These are phyloP conservation scores for Heterochromis multidens DNA, from an alignment of 2,113 vertebrate species.

Conservation along the genomic window DNA sequence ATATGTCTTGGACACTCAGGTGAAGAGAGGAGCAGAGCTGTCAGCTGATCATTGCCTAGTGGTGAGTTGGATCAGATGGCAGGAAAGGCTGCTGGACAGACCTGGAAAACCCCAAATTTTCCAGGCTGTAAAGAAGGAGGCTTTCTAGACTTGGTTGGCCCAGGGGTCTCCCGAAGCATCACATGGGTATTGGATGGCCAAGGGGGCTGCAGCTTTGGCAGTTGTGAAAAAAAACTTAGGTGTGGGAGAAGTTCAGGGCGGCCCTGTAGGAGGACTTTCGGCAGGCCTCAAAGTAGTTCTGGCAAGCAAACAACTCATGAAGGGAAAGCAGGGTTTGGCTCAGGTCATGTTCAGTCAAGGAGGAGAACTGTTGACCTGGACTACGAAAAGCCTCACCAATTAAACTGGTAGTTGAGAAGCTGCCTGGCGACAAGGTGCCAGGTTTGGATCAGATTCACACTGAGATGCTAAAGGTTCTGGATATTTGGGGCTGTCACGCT, in stretches of 20 bases:
- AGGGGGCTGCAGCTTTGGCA: neutral
- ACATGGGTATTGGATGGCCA: neutral
- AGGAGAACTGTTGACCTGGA: neutral
- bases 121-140: neutral
- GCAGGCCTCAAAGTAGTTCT: neutral
- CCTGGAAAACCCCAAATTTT: too few relatives aligned
- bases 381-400: neutral
- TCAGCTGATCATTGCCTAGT: too few relatives aligned
- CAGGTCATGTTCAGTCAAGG: neutral
- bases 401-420: neutral
- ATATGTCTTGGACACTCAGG: too few relatives aligned
- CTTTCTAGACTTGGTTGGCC: neutral
- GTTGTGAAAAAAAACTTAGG: neutral
- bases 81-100: too few relatives aligned
- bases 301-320: fast-evolving
- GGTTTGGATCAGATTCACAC: neutral
- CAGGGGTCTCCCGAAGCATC: neutral
- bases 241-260: neutral
- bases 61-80: too few relatives aligned
- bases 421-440: neutral
- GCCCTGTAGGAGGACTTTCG: neutral
- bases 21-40: too few relatives aligned
- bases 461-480: neutral
- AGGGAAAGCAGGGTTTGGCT: neutral
- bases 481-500: neutral